phyloP scores from a whole-genome alignment of 2,113 vertebrate genomes.

The Notarius lentiginosus region DNA sequence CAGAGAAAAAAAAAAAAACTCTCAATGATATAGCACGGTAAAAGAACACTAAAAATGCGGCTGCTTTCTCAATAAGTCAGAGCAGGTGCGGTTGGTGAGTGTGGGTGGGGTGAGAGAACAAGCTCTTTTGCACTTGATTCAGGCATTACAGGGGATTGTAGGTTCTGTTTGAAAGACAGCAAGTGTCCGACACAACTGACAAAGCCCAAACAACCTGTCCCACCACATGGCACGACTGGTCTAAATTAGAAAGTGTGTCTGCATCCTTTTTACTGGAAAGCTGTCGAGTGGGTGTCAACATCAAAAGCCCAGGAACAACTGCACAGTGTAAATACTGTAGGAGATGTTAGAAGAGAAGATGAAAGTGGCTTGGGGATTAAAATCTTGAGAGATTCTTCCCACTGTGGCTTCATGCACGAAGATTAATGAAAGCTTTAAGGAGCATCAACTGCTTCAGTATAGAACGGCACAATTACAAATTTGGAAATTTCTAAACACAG shows the following conservation, averaged over 20 bases:
- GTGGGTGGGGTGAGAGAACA: neutral
- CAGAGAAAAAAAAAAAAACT: neutral
- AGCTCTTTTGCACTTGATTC: slow-evolving; percentile 42
- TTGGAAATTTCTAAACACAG: neutral
- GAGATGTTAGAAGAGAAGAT: slow-evolving; percentile 55
- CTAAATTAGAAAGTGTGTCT: slow-evolving; percentile 42
- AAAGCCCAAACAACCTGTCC: slow-evolving; percentile 33
- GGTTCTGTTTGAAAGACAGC: slow-evolving; percentile 19
- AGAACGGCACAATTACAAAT: neutral
- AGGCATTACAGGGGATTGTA: slow-evolving; percentile 26
- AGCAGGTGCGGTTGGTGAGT: slow-evolving; percentile 14
- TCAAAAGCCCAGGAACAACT: slow-evolving; percentile 45
- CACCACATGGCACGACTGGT: slow-evolving; percentile 54
- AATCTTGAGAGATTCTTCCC: slow-evolving; percentile 48
- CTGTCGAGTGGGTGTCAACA: slow-evolving; percentile 34
- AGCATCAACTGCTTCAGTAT: slow-evolving; percentile 51
- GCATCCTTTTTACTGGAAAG: slow-evolving; percentile 43
- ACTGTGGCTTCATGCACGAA: slow-evolving; percentile 56
- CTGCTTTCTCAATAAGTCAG: neutral
- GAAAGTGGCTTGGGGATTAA: slow-evolving; percentile 49
- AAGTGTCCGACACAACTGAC: slow-evolving; percentile 54
- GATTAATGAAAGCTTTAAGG: slow-evolving; percentile 49
- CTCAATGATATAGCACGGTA: too few species aligned
- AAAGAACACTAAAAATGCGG: neutral
- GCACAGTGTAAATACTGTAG: slow-evolving; percentile 47